Conservation (phyloP, 2,113 vertebrate species). For the Siphamia tubifer region DNA sequence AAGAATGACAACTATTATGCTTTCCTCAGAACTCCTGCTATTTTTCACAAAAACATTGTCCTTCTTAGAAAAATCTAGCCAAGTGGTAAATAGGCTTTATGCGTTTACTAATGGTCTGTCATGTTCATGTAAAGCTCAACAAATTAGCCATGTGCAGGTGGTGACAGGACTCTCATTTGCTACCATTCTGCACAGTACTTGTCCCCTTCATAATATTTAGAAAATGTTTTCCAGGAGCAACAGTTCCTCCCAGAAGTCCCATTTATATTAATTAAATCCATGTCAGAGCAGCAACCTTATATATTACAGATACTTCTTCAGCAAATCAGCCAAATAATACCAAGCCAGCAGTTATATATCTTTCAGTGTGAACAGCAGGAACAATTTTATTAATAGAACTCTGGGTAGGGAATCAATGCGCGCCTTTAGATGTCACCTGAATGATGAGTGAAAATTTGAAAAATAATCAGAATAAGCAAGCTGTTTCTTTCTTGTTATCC, state of each 20-base stretch:
- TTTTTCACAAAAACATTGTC: constrained; percentile 12
- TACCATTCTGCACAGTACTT: constrained; percentile 8
- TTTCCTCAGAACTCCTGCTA: constrained; percentile 5
- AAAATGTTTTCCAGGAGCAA: neutral
- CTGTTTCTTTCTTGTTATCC: neutral
- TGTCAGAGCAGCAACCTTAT: constrained; percentile 6
- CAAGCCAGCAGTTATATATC: neutral
- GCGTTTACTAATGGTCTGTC: constrained; percentile 39
- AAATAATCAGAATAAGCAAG: neutral
- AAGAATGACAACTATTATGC: constrained; percentile 31
- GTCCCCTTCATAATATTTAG: constrained; percentile 13
- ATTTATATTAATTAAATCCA: constrained; percentile 40
- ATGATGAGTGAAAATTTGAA: neutral
- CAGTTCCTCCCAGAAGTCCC: neutral
- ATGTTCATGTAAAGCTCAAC: constrained; percentile 18
- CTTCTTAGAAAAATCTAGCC: neutral
- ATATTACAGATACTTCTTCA: neutral
- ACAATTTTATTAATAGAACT: neutral
- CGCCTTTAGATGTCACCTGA: neutral
- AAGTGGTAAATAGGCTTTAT: constrained; percentile 17
- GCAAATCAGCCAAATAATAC: neutral
- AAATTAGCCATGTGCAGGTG: constrained; percentile 9
- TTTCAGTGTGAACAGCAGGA: neutral
- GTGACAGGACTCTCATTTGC: constrained; percentile 7
- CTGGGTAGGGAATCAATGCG: neutral